These are phyloP conservation scores for Panonychus citri DNA, from an alignment of 1,140 invertebrate genomes.

Conservation along the genomic window DNA sequence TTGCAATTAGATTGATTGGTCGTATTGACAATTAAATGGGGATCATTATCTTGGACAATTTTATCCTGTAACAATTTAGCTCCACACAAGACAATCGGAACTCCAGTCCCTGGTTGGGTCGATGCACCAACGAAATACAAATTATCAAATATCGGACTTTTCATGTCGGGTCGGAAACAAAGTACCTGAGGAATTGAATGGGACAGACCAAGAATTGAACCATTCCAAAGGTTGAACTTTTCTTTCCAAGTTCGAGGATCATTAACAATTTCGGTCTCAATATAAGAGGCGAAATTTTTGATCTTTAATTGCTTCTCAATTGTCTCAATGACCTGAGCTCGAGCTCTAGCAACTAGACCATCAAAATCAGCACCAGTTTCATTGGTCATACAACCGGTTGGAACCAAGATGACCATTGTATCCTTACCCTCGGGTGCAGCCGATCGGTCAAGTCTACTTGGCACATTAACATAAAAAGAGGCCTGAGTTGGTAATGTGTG, in stretches of 20 bases:
- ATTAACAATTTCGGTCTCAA: neutral
- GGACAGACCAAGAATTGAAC: neutral
- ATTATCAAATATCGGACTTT: neutral
- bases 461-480: neutral
- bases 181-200: neutral
- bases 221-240: slow-evolving; percentile 2
- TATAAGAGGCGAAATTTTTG: neutral
- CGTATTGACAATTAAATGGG: too few relatives aligned
- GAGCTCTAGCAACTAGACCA: neutral
- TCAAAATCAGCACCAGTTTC: neutral
- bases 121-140: neutral
- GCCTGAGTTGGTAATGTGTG: neutral
- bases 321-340: neutral
- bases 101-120: neutral
- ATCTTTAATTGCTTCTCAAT: neutral
- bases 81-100: neutral
- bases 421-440: neutral
- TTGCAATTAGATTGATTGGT: too few relatives aligned
- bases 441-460: neutral
- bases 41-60: neutral
- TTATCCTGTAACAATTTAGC: neutral
- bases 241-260: neutral
- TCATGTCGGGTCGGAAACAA: neutral
- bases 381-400: neutral
- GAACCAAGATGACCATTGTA: neutral